A percentile compares a stretch with the other conserved stretches of the same genome.
Evolutionary conservation across 2,113 vertebrate genomes (phyloP).

Genomic region (Spheniscus mendiculus): DNA sequence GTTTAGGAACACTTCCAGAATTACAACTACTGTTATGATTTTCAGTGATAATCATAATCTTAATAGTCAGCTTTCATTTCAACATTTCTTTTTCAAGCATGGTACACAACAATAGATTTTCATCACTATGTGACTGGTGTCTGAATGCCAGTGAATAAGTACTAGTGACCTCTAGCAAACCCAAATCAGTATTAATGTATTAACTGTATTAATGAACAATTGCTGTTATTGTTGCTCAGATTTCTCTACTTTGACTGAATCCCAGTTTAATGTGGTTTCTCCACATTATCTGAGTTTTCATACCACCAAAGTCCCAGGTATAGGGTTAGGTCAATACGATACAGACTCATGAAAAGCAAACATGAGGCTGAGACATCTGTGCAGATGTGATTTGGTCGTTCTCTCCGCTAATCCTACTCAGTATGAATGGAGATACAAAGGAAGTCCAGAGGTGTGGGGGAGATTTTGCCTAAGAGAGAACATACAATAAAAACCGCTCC

Average conservation of each 20-base stretch:
- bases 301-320: background rate
- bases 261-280: background rate
- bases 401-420: rapidly evolving
- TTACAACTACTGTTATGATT: background rate
- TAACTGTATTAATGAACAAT: background rate
- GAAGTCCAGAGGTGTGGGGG: background rate
- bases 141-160: background rate
- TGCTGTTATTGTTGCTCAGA: background rate
- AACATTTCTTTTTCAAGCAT: background rate
- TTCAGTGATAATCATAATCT: background rate
- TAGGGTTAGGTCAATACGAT: background rate
- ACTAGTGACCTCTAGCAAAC: background rate
- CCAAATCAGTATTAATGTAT: background rate
- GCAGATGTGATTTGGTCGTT: background rate
- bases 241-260: background rate
- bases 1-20: background rate
- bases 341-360: background rate
- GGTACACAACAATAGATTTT: background rate
- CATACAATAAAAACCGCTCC: background rate
- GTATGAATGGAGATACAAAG: background rate
- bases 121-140: background rate
- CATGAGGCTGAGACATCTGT: background rate
- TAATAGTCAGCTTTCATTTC: background rate
- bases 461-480: background rate
- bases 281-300: background rate